These are phyloP conservation scores for Deilephila porcellus DNA, from an alignment of 2,888 invertebrate genomes.

Conservation along the genomic window DNA sequence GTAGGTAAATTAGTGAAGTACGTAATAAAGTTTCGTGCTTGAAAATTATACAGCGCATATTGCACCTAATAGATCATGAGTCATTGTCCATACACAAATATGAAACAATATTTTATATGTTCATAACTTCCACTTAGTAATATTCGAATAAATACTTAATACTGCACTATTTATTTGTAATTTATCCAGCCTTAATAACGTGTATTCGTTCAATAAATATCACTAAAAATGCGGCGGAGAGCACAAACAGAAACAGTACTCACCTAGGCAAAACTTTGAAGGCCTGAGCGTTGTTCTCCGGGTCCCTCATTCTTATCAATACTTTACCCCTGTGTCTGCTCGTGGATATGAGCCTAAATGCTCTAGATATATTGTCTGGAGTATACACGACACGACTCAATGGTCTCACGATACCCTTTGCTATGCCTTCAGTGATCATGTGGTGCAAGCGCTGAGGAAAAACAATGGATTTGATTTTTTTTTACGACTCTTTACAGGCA, in stretches of 20 bases:
- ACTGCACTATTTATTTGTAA: too few species aligned
- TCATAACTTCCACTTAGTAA: neutral
- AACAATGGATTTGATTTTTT: conserved; percentile 55
- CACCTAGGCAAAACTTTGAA: conserved; percentile 50
- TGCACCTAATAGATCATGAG: too few species aligned
- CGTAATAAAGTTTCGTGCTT: too few species aligned
- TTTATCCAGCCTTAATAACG: too few species aligned
- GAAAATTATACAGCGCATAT: too few species aligned
- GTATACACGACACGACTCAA: conserved; percentile 86
- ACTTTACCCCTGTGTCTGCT: conserved; percentile 85
- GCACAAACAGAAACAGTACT: neutral
- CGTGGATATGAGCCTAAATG: conserved; percentile 84
- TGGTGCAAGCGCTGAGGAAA: conserved; percentile 79
- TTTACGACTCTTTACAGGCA: too few species aligned
- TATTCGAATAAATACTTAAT: neutral
- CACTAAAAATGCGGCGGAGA: too few species aligned
- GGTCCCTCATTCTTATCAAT: conserved; percentile 47
- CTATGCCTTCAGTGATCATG: conserved; percentile 86
- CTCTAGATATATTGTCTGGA: conserved; percentile 86
- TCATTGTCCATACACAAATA: too few species aligned
- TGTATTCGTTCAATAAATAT: too few species aligned
- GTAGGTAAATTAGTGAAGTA: too few species aligned
- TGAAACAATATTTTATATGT: too few species aligned
- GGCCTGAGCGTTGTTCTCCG: conserved; percentile 35
- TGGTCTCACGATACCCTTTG: conserved; percentile 87